Evolutionary conservation across 2,888 invertebrate genomes (phyloP), one percentile per base, ranked within the genome.

Genomic region (Dorcus parallelipipedus): DNA sequence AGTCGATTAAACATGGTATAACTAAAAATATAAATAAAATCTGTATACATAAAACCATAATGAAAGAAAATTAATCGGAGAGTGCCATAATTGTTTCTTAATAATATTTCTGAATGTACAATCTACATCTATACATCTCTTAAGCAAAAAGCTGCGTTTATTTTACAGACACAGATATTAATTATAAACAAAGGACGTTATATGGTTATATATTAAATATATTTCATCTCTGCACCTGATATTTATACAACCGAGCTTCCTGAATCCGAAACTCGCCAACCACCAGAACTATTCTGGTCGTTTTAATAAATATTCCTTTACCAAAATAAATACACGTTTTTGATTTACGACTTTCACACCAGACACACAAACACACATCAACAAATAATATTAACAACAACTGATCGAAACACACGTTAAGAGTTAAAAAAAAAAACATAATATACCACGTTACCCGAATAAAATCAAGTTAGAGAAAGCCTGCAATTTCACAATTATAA

Each of bases 341-440:
- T 64, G 58, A 63, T 65, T 62, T 56, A 60, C 60, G 57, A 63
- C 64, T 67, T 66, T 66, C 68, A 63, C 63, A 59, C 65, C 70
- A 71, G 69, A 67, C 71, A 70, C 70, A 70, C 69, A 71, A 71
- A 70, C 67, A 69, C 66, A 54, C 59, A 56, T 62, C 59, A 69
- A 71, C 66, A 65, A 69, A 70, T 70, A 71, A 69, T 68, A 71
- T 70, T 70, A 72, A 70, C 67, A 71, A 70, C 69, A 65, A 71
- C 51, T 45, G 33, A 59, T 55, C 50, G 48, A 53, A 45, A 50
- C 50, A 41, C 43, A 50, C 43, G 59, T 61, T 52, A 61, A 58
- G 50, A 54, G 52, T 61, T 59, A 57, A 56, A 53, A 59, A 53
- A 59, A 47, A 60, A 63, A 63, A 59, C 59, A 60, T 63, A 60